Evolutionary conservation across 2,888 invertebrate genomes (phyloP).

Genomic region (Sphaeridia pumilis): DNA sequence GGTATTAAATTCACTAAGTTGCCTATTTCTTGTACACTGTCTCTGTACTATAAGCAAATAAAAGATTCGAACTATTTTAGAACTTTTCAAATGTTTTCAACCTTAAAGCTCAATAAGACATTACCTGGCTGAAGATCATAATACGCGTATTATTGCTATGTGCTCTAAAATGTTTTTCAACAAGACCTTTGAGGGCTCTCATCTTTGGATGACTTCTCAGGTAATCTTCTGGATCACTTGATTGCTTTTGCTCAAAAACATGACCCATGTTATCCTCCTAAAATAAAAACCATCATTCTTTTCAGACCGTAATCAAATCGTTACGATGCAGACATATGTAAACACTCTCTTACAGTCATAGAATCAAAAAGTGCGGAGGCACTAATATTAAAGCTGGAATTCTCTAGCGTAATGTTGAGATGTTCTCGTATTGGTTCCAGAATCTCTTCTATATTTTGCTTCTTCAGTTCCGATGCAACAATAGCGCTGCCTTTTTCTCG

Average conservation of each 20-base stretch:
- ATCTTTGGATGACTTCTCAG: slow-evolving; percentile 67
- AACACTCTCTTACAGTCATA: background rate
- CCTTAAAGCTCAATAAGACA: too few relatives aligned
- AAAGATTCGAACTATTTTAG: too few relatives aligned
- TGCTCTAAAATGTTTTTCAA: slow-evolving; percentile 60
- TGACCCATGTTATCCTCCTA: background rate
- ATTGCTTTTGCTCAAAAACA: too few relatives aligned
- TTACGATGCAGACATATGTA: too few relatives aligned
- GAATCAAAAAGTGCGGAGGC: slow-evolving; percentile 15
- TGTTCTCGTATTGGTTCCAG: slow-evolving; percentile 20
- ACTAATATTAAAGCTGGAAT: slow-evolving; percentile 20
- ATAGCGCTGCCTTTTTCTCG: slow-evolving; percentile 22
- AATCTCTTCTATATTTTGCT: slow-evolving; percentile 15
- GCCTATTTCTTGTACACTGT: slow-evolving; percentile 78
- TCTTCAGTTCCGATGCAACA: slow-evolving; percentile 20
- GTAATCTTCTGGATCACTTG: slow-evolving; percentile 16
- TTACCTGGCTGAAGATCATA: slow-evolving; percentile 51
- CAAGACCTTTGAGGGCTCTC: slow-evolving; percentile 60
- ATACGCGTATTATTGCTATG: slow-evolving; percentile 50
- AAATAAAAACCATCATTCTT: too few relatives aligned
- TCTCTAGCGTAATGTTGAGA: slow-evolving; percentile 20
- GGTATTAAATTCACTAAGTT: slow-evolving; percentile 65
- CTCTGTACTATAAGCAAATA: slow-evolving; percentile 73
- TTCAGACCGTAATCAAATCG: too few relatives aligned
- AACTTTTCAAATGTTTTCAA: too few relatives aligned